Evolutionary conservation across 23 tunicate species (phyloP).

Genomic region (Diplosoma virens): DNA sequence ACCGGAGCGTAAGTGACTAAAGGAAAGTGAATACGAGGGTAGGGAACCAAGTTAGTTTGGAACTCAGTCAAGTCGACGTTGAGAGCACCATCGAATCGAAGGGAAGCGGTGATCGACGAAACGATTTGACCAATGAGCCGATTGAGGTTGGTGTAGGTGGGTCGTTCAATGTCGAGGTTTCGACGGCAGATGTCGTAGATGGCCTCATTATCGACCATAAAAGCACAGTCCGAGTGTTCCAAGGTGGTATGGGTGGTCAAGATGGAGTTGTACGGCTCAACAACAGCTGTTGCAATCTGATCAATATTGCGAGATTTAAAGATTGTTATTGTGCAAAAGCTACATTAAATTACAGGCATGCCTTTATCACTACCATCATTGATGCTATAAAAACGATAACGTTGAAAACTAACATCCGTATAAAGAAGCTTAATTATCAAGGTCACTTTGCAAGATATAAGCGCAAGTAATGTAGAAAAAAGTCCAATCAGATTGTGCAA

Average conservation of each 20-base stretch:
- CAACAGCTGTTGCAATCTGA: slow-evolving; percentile 96
- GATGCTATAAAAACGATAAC: too few species aligned
- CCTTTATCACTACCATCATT: too few species aligned
- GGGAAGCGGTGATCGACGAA: slow-evolving; percentile 94
- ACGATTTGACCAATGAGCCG: slow-evolving; percentile 92
- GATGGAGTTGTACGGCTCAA: slow-evolving; percentile 99
- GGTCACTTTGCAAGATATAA: too few species aligned
- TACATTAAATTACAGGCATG: too few species aligned
- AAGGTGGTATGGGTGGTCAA: slow-evolving; percentile 96
- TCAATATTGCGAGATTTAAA: neutral
- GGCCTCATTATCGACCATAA: slow-evolving; percentile 99
- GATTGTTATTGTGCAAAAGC: too few species aligned
- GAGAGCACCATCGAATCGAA: slow-evolving; percentile 95
- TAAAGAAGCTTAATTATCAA: too few species aligned
- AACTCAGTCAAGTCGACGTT: slow-evolving; percentile 94
- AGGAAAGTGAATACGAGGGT: slow-evolving; percentile 98
- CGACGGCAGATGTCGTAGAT: slow-evolving; percentile 99
- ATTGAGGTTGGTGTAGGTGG: slow-evolving; percentile 96
- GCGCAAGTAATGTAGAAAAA: too few species aligned
- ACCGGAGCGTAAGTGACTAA: slow-evolving; percentile 97
- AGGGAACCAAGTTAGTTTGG: slow-evolving; percentile 99
- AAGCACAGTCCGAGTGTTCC: slow-evolving; percentile 99
- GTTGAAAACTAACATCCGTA: too few species aligned
- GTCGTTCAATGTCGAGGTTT: slow-evolving; percentile 98
- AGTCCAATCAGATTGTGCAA: too few species aligned